Conservation (phyloP, 2,797 vertebrate genomes). For the Pelochelys cantorii region DNA sequence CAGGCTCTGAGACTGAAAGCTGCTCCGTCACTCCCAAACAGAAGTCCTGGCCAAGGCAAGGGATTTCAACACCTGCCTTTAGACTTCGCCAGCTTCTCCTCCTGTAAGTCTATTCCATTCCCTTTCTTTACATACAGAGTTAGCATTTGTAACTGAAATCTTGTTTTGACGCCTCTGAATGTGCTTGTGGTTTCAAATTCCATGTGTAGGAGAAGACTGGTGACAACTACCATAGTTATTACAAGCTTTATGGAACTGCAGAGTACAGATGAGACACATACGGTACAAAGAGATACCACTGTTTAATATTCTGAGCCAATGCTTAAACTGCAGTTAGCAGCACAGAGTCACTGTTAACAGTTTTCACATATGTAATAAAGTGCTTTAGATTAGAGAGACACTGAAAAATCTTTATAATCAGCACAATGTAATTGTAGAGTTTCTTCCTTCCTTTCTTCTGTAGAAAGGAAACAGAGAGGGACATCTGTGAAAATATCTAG, state of each 20-base stretch:
- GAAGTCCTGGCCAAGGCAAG: too few species aligned
- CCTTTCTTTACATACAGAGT: slow-evolving; percentile 21
- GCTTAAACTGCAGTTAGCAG: slow-evolving; percentile 26
- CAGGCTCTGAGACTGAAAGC: accelerated
- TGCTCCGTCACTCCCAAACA: accelerated
- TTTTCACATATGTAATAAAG: slow-evolving; percentile 42
- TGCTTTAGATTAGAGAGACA: slow-evolving; percentile 49
- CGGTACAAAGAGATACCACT: background rate
- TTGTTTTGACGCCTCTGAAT: slow-evolving; percentile 5
- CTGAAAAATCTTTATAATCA: background rate
- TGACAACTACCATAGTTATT: background rate
- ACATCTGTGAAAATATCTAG: background rate
- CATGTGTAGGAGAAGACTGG: background rate
- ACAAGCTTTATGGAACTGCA: background rate
- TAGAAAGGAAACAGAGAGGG: background rate
- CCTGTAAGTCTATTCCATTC: background rate
- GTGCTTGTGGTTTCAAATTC: background rate
- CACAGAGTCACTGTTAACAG: background rate
- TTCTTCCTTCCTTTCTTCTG: slow-evolving; percentile 26
- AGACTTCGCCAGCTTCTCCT: background rate
- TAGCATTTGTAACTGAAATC: background rate
- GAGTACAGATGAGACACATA: background rate
- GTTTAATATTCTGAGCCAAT: slow-evolving; percentile 41
- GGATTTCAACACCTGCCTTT: background rate
- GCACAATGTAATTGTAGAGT: slow-evolving; percentile 54